Percentiles rank a stretch among this genome's conserved stretches.
Evolutionary conservation across 1,140 invertebrate genomes (phyloP).

Genomic region (Arion vulgaris): DNA sequence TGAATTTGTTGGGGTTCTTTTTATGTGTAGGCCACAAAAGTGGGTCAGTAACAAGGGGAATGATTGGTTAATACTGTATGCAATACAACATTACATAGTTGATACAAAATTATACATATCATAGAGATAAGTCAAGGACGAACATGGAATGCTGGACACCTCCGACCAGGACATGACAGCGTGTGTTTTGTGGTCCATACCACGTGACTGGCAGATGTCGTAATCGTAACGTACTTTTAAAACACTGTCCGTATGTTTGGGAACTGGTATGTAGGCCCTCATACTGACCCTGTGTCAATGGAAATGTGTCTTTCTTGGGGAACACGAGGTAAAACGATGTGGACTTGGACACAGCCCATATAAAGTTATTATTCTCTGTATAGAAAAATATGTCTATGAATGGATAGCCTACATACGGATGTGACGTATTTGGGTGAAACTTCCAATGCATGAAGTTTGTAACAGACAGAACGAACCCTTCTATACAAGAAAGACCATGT

Average conservation of each 20-base stretch:
- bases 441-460: constrained; percentile 17
- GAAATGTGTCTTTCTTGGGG: constrained; percentile 5
- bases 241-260: background rate
- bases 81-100: background rate
- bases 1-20: too few relatives aligned
- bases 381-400: constrained; percentile 28
- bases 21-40: too few relatives aligned
- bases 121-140: constrained; percentile 15
- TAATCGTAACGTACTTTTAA: constrained; percentile 8
- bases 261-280: background rate
- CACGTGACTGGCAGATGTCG: constrained; percentile 12
- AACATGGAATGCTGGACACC: constrained; percentile 5
- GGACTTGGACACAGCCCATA: constrained; percentile 6
- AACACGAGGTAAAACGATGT: background rate
- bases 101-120: constrained; percentile 2
- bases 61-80: too few relatives aligned
- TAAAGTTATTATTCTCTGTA: constrained; percentile 7
- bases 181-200: constrained; percentile 17
- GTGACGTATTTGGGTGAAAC: background rate
- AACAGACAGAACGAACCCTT: background rate
- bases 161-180: background rate
- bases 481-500: constrained; percentile 11
- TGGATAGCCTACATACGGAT: background rate
- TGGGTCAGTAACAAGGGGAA: too few relatives aligned
- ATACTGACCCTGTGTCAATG: constrained; percentile 3